phyloP scores from a whole-genome alignment of 2,888 invertebrate species.

The Apodemia mormo region DNA sequence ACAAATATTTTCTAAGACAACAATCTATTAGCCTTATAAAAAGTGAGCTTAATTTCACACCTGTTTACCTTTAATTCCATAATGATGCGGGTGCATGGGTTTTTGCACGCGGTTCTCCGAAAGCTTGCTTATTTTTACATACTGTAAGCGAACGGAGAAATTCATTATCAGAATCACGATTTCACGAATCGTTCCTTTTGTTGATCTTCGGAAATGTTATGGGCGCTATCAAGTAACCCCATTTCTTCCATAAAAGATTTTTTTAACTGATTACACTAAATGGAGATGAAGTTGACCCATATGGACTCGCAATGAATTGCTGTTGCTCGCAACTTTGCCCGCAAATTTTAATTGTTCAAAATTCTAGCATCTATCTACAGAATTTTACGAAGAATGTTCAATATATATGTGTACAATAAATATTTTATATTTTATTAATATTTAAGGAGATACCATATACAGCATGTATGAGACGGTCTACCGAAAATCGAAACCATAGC shows the following conservation, averaged over 20 bases:
- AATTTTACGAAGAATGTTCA: too few species aligned
- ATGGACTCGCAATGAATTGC: background rate
- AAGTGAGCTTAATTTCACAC: constrained; percentile 79
- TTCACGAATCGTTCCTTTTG: constrained; percentile 38
- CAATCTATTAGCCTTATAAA: constrained; percentile 74
- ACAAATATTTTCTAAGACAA: constrained; percentile 24
- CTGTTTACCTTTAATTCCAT: constrained; percentile 77
- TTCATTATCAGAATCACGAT: constrained; percentile 45
- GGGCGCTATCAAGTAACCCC: constrained; percentile 26
- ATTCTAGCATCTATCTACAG: too few species aligned
- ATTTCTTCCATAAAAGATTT: constrained; percentile 22
- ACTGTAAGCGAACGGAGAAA: constrained; percentile 39
- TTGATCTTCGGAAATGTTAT: constrained; percentile 32
- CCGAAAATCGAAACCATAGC: too few species aligned
- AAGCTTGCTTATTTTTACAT: constrained; percentile 44
- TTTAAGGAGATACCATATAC: too few species aligned
- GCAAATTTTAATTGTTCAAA: too few species aligned
- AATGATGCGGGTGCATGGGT: constrained; percentile 65
- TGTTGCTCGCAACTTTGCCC: background rate
- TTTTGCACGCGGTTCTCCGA: constrained; percentile 59
- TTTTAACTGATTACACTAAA: background rate
- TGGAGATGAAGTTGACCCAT: background rate
- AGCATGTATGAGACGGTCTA: too few species aligned
- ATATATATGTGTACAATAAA: too few species aligned
- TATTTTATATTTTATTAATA: too few species aligned